phyloP scores from a whole-genome alignment of 2,113 vertebrate genomes.

The Mugil cephalus region DNA sequence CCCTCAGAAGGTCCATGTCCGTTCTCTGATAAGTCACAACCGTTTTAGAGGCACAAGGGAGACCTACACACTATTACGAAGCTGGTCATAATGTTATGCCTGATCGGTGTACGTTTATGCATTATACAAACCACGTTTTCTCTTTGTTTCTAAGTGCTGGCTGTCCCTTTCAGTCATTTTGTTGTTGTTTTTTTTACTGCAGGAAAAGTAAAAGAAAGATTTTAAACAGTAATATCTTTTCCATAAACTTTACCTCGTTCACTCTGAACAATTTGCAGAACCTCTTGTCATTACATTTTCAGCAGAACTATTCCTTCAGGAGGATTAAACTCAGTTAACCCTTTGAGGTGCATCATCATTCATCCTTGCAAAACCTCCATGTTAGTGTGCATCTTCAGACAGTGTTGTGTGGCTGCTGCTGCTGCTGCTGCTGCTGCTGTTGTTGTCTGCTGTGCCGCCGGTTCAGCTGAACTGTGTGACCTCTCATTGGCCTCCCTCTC shows the following conservation, averaged over 20 bases:
- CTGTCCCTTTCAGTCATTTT: not conserved
- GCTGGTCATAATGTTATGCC: too few relatives aligned
- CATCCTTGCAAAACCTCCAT: not conserved
- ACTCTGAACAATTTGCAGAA: not conserved
- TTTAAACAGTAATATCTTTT: not conserved
- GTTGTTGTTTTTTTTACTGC: not conserved
- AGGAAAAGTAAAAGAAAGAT: not conserved
- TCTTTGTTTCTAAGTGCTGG: too few relatives aligned
- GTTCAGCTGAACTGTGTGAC: constrained; percentile 71
- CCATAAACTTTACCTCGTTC: not conserved
- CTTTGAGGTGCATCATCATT: not conserved
- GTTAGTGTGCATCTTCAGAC: constrained; percentile 9
- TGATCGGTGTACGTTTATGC: not conserved
- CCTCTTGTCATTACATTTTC: not conserved
- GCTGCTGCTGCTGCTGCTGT: not conserved
- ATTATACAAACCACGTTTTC: not conserved
- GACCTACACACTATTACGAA: too few relatives aligned
- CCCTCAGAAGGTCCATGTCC: too few relatives aligned
- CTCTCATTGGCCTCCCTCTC: constrained; percentile 35
- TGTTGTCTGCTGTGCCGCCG: constrained; percentile 24
- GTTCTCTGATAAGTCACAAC: too few relatives aligned
- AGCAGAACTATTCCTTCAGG: not conserved
- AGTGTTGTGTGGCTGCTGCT: not conserved
- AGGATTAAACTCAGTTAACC: not conserved
- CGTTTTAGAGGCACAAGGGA: too few relatives aligned